Conservation (phyloP, 2,113 vertebrate species). For the Machaerirhynchus nigripectus region DNA sequence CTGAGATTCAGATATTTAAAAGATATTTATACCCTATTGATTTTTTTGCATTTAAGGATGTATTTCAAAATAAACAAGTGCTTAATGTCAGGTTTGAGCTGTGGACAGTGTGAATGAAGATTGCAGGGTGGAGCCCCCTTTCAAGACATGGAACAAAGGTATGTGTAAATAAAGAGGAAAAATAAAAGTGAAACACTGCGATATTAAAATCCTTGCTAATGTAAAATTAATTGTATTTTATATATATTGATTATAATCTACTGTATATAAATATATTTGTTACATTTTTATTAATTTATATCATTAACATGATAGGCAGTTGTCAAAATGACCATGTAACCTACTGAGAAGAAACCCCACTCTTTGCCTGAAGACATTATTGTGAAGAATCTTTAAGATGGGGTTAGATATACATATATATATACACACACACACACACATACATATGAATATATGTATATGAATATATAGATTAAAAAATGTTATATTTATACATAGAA, state of each 20-base stretch:
- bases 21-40: neutral
- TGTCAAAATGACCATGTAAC: neutral
- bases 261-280: neutral
- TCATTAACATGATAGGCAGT: neutral
- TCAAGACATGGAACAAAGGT: neutral
- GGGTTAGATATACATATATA: neutral
- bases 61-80: neutral
- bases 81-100: neutral
- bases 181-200: neutral
- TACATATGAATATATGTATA: neutral
- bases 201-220: neutral
- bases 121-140: neutral
- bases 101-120: neutral
- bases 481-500: neutral
- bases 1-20: neutral
- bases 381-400: neutral
- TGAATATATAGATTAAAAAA: accelerated
- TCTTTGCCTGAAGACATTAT: neutral
- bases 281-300: neutral
- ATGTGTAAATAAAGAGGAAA: neutral
- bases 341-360: neutral
- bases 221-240: neutral
- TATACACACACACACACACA: too few relatives aligned
- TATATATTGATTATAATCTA: neutral
- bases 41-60: neutral